Evolutionary conservation across 1,140 invertebrate species (phyloP).

Genomic region (Tachypleus tridentatus): DNA sequence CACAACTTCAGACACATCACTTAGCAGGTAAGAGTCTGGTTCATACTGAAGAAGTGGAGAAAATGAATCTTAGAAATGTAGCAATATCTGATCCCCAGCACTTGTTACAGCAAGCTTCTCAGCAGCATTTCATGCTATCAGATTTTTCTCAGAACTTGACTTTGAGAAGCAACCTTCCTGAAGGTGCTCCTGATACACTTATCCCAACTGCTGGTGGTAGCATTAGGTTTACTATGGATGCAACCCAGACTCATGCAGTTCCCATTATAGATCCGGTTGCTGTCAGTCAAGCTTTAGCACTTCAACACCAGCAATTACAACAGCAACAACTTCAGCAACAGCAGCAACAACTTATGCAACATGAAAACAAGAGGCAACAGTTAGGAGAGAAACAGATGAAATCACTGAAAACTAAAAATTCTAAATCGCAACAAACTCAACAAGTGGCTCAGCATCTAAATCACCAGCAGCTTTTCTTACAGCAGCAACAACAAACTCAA

Average conservation of each 20-base stretch:
- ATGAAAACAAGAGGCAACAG: background rate
- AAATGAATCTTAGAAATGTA: constrained; percentile 18
- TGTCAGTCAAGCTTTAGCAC: constrained; percentile 15
- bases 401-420: background rate
- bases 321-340: constrained; percentile 25
- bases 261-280: constrained; percentile 19
- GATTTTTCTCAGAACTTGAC: constrained; percentile 22
- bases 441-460: background rate
- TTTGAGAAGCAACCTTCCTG: constrained; percentile 11
- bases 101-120: constrained; percentile 11
- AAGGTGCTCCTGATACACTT: constrained; percentile 15
- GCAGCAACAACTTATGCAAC: constrained; percentile 16
- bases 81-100: constrained; percentile 25
- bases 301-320: constrained; percentile 28
- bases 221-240: constrained; percentile 14
- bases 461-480: constrained; percentile 43
- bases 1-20: too few relatives aligned
- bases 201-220: constrained; percentile 14
- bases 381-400: background rate
- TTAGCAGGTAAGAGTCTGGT: too few relatives aligned
- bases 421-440: background rate
- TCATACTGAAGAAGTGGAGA: constrained; percentile 11
- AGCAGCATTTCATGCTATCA: constrained; percentile 26
- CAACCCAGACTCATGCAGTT: constrained; percentile 15
- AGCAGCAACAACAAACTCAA: constrained; percentile 28